A percentile compares a stretch with the other conserved stretches of the same genome.
These are phyloP conservation scores for Alcis repandata DNA, from an alignment of 2,888 invertebrate species.

Conservation along the genomic window DNA sequence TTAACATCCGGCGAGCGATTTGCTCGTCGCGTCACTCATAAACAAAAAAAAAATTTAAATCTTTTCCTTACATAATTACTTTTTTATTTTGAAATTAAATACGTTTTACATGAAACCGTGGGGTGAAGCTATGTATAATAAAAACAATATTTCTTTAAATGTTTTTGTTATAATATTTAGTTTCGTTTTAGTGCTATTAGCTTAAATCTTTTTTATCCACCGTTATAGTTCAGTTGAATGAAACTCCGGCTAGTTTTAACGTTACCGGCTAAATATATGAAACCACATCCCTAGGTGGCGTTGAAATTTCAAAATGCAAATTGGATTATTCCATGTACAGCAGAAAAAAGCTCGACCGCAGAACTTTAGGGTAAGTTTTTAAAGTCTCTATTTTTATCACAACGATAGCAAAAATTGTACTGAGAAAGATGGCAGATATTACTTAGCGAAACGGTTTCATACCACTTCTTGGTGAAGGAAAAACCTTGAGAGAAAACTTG, in stretches of 20 bases:
- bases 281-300: not conserved
- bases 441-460: too few species aligned
- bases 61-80: not conserved
- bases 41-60: too few species aligned
- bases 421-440: not conserved
- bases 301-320: constrained; percentile 21
- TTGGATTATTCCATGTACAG: constrained; percentile 3
- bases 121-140: too few species aligned
- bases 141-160: too few species aligned
- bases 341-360: constrained; percentile 13
- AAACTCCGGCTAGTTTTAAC: not conserved
- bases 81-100: too few species aligned
- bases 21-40: too few species aligned
- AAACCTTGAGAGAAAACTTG: not conserved
- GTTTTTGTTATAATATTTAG: too few species aligned
- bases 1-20: too few species aligned
- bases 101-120: too few species aligned
- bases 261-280: not conserved
- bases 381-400: not conserved
- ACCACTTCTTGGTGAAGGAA: too few species aligned
- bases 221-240: not conserved
- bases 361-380: not conserved
- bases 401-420: not conserved
- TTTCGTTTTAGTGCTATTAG: too few species aligned
- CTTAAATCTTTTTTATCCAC: too few species aligned